phyloP scores from a whole-genome alignment of 1,140 invertebrate species.

The Cyphomyrmex costatus region DNA sequence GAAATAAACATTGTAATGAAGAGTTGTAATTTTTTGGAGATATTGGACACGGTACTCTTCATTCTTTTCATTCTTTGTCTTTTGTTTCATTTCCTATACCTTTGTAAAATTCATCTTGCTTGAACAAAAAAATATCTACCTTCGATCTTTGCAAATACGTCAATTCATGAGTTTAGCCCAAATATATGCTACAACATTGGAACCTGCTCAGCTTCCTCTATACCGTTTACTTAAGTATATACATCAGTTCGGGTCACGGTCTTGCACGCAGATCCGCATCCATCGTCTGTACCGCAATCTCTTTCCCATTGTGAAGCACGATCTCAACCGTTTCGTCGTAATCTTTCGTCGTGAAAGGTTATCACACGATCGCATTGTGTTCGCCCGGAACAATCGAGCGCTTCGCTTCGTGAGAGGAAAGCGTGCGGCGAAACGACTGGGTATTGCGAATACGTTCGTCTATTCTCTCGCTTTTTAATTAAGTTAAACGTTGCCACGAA shows the following conservation, averaged over 20 bases:
- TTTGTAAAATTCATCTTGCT: neutral
- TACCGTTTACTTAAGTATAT: constrained; percentile 1
- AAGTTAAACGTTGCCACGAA: constrained; percentile 27
- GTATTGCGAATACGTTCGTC: constrained; percentile 34
- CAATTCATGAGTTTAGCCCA: neutral
- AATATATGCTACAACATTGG: neutral
- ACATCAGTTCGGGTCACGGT: constrained; percentile 36
- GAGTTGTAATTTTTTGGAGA: neutral
- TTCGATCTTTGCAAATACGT: neutral
- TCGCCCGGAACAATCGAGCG: constrained; percentile 47
- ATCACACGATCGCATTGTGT: constrained; percentile 55
- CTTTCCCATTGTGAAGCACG: constrained; percentile 49
- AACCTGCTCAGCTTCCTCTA: neutral
- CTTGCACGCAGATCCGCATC: constrained; percentile 18
- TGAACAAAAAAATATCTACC: neutral
- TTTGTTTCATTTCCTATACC: neutral
- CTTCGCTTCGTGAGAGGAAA: constrained; percentile 37
- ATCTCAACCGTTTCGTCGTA: constrained; percentile 36
- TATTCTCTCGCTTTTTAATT: constrained; percentile 41
- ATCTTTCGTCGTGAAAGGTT: constrained; percentile 56
- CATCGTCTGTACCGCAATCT: constrained; percentile 28
- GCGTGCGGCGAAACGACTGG: constrained; percentile 45
- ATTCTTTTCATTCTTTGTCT: neutral
- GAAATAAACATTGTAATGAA: neutral
- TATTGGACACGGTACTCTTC: neutral